These are phyloP conservation scores for Arenaria interpres DNA, from an alignment of 2,113 vertebrate species.

Conservation along the genomic window DNA sequence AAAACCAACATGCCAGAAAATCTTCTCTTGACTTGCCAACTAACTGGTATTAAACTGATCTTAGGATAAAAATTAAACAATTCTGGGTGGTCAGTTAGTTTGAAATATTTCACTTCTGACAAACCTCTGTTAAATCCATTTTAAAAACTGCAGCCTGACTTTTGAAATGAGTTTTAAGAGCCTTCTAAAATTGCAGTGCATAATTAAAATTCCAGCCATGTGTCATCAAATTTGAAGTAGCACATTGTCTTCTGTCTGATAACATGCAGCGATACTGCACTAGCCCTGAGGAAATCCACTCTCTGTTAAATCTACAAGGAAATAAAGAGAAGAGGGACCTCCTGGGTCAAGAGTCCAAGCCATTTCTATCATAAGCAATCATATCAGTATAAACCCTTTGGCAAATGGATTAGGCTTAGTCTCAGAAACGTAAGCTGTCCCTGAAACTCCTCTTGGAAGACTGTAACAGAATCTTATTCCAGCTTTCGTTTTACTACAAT, in stretches of 20 bases:
- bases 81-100: neutral
- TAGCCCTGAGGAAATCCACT: slow-evolving; percentile 34
- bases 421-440: neutral
- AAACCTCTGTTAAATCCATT: neutral
- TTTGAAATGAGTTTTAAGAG: neutral
- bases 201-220: slow-evolving; percentile 1
- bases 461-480: neutral
- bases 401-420: neutral
- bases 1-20: neutral
- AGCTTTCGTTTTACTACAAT: neutral
- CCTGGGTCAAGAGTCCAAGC: slow-evolving; percentile 5
- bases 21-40: neutral
- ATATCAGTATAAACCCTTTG: neutral
- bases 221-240: neutral
- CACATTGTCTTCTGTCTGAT: neutral
- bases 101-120: neutral
- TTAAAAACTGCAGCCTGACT: neutral
- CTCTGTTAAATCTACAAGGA: neutral
- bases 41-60: neutral
- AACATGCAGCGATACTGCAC: neutral
- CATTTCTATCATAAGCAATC: neutral
- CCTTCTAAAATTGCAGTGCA: neutral
- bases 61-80: neutral
- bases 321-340: neutral
- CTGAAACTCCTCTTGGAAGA: neutral